These are phyloP conservation scores for Piezodorus guildinii DNA, from an alignment of 1,140 invertebrate species.

Conservation along the genomic window DNA sequence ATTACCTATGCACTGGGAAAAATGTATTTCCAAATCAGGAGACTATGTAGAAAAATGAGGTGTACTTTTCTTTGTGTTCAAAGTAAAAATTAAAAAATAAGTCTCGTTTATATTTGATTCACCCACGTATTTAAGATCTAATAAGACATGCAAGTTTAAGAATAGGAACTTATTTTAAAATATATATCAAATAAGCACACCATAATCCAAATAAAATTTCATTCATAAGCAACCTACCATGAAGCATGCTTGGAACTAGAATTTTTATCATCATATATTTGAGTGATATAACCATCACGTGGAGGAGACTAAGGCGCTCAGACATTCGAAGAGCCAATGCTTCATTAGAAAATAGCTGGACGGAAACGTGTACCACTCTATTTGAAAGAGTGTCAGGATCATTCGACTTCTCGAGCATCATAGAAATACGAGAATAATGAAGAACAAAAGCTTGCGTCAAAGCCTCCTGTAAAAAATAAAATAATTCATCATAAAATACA, in stretches of 20 bases:
- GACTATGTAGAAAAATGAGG: too few species aligned
- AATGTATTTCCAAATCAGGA: too few species aligned
- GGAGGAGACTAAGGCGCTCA: conserved; percentile 74
- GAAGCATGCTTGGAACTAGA: conserved; percentile 71
- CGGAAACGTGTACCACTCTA: conserved; percentile 91
- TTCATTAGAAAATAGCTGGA: conserved; percentile 91
- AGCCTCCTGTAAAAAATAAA: conserved; percentile 53
- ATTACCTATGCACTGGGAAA: too few species aligned
- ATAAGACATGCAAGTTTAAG: neutral
- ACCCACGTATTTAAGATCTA: too few species aligned
- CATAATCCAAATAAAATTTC: too few species aligned
- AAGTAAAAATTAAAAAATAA: too few species aligned
- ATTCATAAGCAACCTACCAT: conserved; percentile 44
- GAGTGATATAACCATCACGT: conserved; percentile 88
- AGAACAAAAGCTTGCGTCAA: conserved; percentile 88
- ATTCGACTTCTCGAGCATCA: conserved; percentile 71
- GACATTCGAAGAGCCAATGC: conserved; percentile 80
- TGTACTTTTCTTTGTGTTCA: too few species aligned
- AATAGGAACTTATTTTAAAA: neutral
- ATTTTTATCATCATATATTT: conserved; percentile 90
- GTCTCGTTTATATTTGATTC: too few species aligned
- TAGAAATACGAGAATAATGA: conserved; percentile 88
- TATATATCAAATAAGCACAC: neutral
- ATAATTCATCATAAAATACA: too few species aligned
- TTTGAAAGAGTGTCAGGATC: conserved; percentile 88